These are phyloP conservation scores for Helleia helle DNA, from an alignment of 2,888 invertebrate species.

Conservation along the genomic window DNA sequence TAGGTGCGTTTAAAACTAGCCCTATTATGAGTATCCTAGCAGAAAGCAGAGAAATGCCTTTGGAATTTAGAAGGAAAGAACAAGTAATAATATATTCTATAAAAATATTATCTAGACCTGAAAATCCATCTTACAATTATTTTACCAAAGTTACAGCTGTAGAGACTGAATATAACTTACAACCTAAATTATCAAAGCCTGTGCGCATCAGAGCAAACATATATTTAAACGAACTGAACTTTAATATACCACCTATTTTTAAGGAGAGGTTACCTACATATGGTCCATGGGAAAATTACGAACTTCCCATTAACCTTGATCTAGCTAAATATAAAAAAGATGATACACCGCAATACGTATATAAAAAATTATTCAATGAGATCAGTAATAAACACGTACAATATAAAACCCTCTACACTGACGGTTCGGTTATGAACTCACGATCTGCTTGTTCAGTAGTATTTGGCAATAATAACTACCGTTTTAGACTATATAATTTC, in stretches of 20 bases:
- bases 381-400: too few relatives aligned
- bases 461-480: not conserved
- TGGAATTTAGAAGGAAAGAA: conserved; percentile 11
- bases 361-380: too few relatives aligned
- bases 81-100: not conserved
- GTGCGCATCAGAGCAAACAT: not conserved
- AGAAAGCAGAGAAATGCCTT: conserved; percentile 13
- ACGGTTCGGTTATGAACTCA: not conserved
- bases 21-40: conserved; percentile 13
- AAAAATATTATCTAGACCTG: not conserved
- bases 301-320: too few relatives aligned
- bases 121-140: not conserved
- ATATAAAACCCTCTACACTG: too few relatives aligned
- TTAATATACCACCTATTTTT: not conserved
- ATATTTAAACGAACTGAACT: not conserved
- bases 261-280: not conserved
- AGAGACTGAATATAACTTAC: not conserved
- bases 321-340: too few relatives aligned
- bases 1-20: conserved; percentile 15
- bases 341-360: too few relatives aligned
- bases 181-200: not conserved
- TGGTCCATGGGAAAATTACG: not conserved
- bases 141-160: not conserved
- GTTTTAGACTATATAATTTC: not conserved
- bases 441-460: not conserved